Conservation (phyloP, 2,888 invertebrate genomes). For the Steinernema carpocapsae region DNA sequence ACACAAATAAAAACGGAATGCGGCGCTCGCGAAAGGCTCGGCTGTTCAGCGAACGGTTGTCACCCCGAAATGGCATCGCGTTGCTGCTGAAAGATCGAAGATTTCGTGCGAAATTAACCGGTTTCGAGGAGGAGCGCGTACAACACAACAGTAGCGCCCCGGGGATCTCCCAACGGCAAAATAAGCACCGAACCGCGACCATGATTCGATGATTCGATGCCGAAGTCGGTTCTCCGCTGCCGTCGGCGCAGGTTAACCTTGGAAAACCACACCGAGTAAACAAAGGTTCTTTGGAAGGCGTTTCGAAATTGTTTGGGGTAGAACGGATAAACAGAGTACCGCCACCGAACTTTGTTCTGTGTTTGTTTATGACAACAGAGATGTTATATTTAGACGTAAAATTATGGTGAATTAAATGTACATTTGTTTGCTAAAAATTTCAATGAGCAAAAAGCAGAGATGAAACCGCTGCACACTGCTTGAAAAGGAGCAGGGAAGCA, state of each 20-base stretch:
- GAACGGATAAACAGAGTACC: too few species aligned
- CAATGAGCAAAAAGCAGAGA: background rate
- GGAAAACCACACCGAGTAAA: too few species aligned
- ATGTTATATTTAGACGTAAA: too few species aligned
- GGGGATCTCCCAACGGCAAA: background rate
- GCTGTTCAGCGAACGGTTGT: slow-evolving; percentile 10
- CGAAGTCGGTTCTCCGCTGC: too few species aligned
- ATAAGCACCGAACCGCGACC: background rate
- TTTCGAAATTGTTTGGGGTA: too few species aligned
- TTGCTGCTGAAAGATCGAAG: slow-evolving; percentile 2
- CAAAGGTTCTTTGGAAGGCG: too few species aligned
- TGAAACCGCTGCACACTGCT: too few species aligned
- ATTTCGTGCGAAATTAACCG: background rate
- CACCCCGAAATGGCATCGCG: slow-evolving; percentile 7
- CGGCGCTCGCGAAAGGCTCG: background rate
- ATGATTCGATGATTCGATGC: background rate
- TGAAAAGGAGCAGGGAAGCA: too few species aligned
- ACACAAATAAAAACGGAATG: background rate
- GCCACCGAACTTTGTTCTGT: too few species aligned
- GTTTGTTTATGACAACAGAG: too few species aligned
- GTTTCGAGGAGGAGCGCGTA: background rate
- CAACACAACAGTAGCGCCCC: background rate
- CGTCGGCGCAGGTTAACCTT: too few species aligned
- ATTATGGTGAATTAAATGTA: background rate
- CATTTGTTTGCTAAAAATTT: background rate